phyloP scores from a whole-genome alignment of 2,797 vertebrate genomes.

The Eospalax fontanierii region DNA sequence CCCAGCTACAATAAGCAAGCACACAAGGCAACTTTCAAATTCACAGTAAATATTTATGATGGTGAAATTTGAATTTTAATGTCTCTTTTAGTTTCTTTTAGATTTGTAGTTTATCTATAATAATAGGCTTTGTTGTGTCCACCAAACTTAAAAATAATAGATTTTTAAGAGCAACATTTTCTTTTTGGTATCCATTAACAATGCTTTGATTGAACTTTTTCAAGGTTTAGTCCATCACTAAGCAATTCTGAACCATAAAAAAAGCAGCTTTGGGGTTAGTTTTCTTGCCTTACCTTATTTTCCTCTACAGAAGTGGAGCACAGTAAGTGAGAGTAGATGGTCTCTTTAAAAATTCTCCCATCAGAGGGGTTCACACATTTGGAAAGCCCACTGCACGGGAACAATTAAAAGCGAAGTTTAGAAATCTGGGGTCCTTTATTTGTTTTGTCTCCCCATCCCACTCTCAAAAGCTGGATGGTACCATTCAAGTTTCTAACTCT shows the following conservation, averaged over 20 bases:
- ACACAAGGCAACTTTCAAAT: background rate
- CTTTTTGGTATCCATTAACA: slow-evolving; percentile 26
- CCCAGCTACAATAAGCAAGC: background rate
- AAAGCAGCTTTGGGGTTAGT: background rate
- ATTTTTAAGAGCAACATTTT: slow-evolving; percentile 12
- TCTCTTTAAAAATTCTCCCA: slow-evolving; percentile 89
- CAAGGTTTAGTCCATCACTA: slow-evolving; percentile 29
- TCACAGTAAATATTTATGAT: background rate
- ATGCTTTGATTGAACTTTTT: slow-evolving; percentile 52
- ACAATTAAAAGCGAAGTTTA: slow-evolving; percentile 75
- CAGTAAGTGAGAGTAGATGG: slow-evolving; percentile 89
- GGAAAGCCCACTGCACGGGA: slow-evolving; percentile 88
- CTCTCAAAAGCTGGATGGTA: slow-evolving; percentile 80
- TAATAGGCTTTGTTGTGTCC: background rate
- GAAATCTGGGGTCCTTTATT: slow-evolving; percentile 71
- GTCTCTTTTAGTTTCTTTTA: background rate
- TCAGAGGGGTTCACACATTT: slow-evolving; percentile 87
- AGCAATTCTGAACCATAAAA: background rate
- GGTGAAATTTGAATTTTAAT: slow-evolving; percentile 32
- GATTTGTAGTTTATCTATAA: background rate
- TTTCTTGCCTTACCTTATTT: slow-evolving; percentile 88
- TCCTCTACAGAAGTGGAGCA: slow-evolving; percentile 87
- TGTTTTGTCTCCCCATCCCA: background rate
- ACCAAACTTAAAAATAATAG: background rate
- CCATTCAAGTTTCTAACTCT: slow-evolving; percentile 83